Conservation (phyloP, 2,888 invertebrate genomes). For the Leistus spinibarbis region DNA sequence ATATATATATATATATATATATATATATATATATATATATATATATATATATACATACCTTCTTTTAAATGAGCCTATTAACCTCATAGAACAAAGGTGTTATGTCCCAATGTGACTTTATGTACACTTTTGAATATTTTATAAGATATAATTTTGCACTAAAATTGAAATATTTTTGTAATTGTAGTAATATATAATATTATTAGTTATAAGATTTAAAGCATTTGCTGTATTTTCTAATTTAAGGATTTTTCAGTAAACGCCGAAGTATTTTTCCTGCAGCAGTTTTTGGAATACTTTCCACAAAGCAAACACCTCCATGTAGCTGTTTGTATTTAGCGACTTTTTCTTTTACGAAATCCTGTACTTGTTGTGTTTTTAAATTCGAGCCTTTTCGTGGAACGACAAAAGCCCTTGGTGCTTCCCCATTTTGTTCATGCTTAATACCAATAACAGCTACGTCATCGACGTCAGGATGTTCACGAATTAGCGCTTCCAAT, state of each 20-base stretch:
- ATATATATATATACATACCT: too few relatives aligned
- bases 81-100: too few relatives aligned
- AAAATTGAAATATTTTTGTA: too few relatives aligned
- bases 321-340: conserved; percentile 74
- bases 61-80: too few relatives aligned
- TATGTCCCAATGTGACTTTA: too few relatives aligned
- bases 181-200: too few relatives aligned
- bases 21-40: too few relatives aligned
- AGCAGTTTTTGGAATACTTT: conserved; percentile 74
- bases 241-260: conserved; percentile 54
- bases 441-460: conserved; percentile 79
- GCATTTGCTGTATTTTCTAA: neutral
- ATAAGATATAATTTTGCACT: too few relatives aligned
- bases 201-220: too few relatives aligned
- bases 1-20: too few relatives aligned
- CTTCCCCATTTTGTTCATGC: conserved; percentile 69
- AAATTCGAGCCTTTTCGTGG: conserved; percentile 57
- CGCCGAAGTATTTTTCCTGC: conserved; percentile 79
- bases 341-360: conserved; percentile 69
- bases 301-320: conserved; percentile 69
- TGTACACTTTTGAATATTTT: too few relatives aligned
- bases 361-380: conserved; percentile 62
- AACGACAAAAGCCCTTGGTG: conserved; percentile 73
- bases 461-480: conserved; percentile 73
- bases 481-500: conserved; percentile 61